Percentiles rank a stretch among this genome's conserved stretches.
phyloP scores from a whole-genome alignment of 2,113 vertebrate genomes.

The Embiotoca jacksoni region DNA sequence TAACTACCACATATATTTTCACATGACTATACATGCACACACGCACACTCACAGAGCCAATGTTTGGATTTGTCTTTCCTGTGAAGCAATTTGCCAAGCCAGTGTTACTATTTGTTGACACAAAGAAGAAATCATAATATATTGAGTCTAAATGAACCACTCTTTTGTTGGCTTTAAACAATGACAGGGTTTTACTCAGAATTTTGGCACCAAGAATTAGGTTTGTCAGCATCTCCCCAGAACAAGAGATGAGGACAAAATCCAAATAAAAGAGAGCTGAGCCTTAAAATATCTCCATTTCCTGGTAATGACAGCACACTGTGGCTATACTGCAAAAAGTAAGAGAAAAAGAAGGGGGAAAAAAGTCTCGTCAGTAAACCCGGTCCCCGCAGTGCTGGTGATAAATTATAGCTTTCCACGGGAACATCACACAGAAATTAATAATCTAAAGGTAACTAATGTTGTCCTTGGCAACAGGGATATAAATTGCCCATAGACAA shows the following conservation, averaged over 20 bases:
- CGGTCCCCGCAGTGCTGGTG: conserved; percentile 49
- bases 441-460: conserved; percentile 65
- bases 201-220: conserved; percentile 67
- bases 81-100: conserved; percentile 56
- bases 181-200: conserved; percentile 66
- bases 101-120: conserved; percentile 63
- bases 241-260: conserved; percentile 71
- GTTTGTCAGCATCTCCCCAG: conserved; percentile 73
- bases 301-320: conserved; percentile 65
- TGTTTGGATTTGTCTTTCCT: conserved; percentile 38
- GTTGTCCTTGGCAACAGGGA: conserved; percentile 61
- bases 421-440: conserved; percentile 61
- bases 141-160: conserved; percentile 66
- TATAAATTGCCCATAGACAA: conserved; percentile 42
- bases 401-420: conserved; percentile 67
- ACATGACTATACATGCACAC: not conserved
- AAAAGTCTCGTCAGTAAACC: conserved; percentile 31
- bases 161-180: conserved; percentile 76
- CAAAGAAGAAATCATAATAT: conserved; percentile 73
- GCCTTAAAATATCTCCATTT: conserved; percentile 73
- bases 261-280: conserved; percentile 71
- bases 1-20: not conserved
- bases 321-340: conserved; percentile 41
- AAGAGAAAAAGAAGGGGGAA: conserved; percentile 2
- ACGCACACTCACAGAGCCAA: conserved; percentile 13